Evolutionary conservation across 2,888 invertebrate genomes (phyloP).

Genomic region (Ophioninae sp.): DNA sequence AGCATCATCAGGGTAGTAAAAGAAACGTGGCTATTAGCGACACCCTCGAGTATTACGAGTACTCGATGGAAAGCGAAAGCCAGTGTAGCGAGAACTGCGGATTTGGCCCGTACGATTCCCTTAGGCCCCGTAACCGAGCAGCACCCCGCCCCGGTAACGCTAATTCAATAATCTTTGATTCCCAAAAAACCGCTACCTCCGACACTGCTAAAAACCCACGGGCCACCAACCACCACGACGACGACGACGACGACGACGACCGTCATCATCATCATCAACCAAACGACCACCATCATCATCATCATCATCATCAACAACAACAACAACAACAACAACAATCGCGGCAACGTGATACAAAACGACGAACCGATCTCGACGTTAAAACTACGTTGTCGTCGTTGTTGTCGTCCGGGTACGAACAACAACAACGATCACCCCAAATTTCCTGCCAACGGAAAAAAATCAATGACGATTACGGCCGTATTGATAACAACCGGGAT

Average conservation of each 20-base stretch:
- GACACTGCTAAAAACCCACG: conserved; percentile 81
- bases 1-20: conserved; percentile 76
- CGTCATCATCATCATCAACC: conserved; percentile 72
- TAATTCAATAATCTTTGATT: conserved; percentile 81
- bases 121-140: conserved; percentile 81
- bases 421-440: conserved; percentile 24
- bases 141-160: conserved; percentile 81
- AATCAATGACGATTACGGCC: conserved; percentile 65
- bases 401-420: conserved; percentile 12
- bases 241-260: conserved; percentile 50
- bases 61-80: conserved; percentile 81
- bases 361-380: conserved; percentile 64
- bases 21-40: conserved; percentile 81
- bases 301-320: conserved; percentile 49
- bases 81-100: conserved; percentile 81
- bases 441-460: conserved; percentile 66
- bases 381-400: conserved; percentile 35
- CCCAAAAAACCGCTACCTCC: conserved; percentile 80
- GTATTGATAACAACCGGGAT: conserved; percentile 59
- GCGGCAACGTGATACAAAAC: conserved; percentile 36
- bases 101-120: conserved; percentile 81
- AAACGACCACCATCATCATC: conserved; percentile 46
- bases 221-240: conserved; percentile 71
- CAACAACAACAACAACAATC: conserved; percentile 20
- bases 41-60: conserved; percentile 80